Base-by-base conservation (phyloP, 2,888 invertebrate genomes). In the Iphiclides podalirius region DNA sequence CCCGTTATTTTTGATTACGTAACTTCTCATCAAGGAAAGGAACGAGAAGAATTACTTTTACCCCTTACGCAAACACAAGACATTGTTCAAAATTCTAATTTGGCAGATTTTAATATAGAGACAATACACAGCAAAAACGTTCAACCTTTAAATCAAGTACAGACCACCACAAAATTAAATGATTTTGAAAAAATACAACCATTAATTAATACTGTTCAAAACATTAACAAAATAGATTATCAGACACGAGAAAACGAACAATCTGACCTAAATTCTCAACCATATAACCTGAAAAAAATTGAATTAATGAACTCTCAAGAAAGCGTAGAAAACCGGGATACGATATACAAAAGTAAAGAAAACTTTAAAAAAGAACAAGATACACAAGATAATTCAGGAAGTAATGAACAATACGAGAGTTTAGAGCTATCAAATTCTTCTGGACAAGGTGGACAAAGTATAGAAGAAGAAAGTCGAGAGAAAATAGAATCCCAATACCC, bases 81-180 rank as follows among this genome's bases (percentile, higher is more conserved):
- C 26, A 55, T 66, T 23, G 70, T 82, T 14, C 68, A 73, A 54
- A 60, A 59, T 23, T 66, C 72, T 1, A 63, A 72, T 39, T 63
- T 86, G 63, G 84, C 83, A 31, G 75, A 85, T 62, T 85, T 80
- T 52, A 75, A 76, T 42, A 78, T 85, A 44, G 72, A 81, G 64
- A 79, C 83, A 1, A 55, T 72, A 28, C 86, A 86, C 58, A 64
- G 63, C 11, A 57, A 55, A 40, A 44, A 41, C n/a, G 31, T 42
- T 38, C 52, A 58, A 31, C 45, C 54, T 26, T 28, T 17, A 31
- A 53, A 49, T 38, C 37, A 42, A 28, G 7, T 14, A 12, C 34
- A 51, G 20, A n/a, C 20, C 20, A 20, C 6, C 20, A 20, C n/a
- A n/a, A n/a, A 12, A n/a, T 16, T 15, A 15, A 44, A n/a, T 26